Base-by-base conservation (phyloP, 2,113 vertebrate genomes). In the Otocyon megalotis region DNA sequence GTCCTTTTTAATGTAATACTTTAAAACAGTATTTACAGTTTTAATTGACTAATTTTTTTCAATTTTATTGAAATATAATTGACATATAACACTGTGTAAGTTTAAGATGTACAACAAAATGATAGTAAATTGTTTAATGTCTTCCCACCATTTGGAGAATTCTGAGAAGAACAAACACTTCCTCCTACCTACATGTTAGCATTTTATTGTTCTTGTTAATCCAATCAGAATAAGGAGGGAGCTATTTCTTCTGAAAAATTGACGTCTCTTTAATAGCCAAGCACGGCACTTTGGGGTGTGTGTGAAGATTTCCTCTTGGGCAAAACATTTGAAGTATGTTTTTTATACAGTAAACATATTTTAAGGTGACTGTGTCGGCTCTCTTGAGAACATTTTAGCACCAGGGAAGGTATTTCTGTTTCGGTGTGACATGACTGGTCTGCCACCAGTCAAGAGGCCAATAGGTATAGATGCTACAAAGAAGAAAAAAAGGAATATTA, bases 21-120 rank as follows among this genome's bases (percentile, higher is more conserved):
- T 96, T 62, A 84, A 95, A 88, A 71, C 26, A 32, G 16, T 79
- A 67, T 62, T 76, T 93, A 79, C 8, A 58, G 22, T 71, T 96
- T 93, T 95, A 88, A 65, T 28, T 71, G 35, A 74, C 50, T 72
- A 84, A 80, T 15, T 82, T 74, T 24, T 53, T 54, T 54, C 76
- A 32, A 4, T 54, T 54, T 53, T 54, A 79, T 79, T 20, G 76
- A 79, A 30, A 32, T 79, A 54, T 54, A 54, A 79, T 32, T 54
- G 30, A 54, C 76, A 79, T 32, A n/a, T 2, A 20, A 17, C 43
- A 28, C 43, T 50, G 72, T 76, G 37, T 28, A 48, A 76, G 43
- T 16, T 48, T 54, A 54, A 20, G 50, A 17, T 19, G 0, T 54
- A 79, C 28, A 54, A 50, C 50, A n/a, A 53, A 79, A 53, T 20